Conservation (phyloP, 2,113 vertebrate genomes). For the Chloebia gouldiae region DNA sequence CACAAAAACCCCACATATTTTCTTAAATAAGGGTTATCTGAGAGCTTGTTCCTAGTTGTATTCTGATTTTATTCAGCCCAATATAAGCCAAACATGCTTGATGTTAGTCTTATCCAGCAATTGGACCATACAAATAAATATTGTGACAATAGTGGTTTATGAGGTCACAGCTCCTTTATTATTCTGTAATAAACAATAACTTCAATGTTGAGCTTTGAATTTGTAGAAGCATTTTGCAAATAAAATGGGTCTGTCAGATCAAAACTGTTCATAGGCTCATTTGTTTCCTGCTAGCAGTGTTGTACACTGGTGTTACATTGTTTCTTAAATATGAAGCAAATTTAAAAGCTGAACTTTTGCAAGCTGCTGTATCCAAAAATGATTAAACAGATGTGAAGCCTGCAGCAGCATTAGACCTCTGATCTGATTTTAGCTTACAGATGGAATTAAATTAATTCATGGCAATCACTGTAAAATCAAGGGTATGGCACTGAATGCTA, state of each 20-base stretch:
- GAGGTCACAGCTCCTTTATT: neutral
- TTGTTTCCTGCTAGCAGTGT: neutral
- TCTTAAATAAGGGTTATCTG: neutral
- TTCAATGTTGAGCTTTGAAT: neutral
- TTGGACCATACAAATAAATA: neutral
- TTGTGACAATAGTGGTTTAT: neutral
- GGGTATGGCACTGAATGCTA: constrained; percentile 52
- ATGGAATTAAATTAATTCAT: constrained; percentile 73
- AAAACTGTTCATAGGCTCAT: neutral
- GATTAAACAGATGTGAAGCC: constrained; percentile 77
- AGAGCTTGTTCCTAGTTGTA: neutral
- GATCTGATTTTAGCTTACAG: constrained; percentile 76
- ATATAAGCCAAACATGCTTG: neutral
- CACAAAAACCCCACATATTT: neutral
- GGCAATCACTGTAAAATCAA: constrained; percentile 68
- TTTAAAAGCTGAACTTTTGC: constrained; percentile 70
- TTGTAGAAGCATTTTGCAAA: neutral
- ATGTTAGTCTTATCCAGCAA: neutral
- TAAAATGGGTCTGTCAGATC: neutral
- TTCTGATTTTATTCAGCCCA: neutral
- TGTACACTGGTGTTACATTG: neutral
- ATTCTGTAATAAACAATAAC: neutral
- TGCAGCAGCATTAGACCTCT: constrained; percentile 73
- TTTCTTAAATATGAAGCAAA: constrained; percentile 69
- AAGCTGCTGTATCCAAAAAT: constrained; percentile 69